phyloP scores from a whole-genome alignment of 2,113 vertebrate species.

The Heptranchias perlo region DNA sequence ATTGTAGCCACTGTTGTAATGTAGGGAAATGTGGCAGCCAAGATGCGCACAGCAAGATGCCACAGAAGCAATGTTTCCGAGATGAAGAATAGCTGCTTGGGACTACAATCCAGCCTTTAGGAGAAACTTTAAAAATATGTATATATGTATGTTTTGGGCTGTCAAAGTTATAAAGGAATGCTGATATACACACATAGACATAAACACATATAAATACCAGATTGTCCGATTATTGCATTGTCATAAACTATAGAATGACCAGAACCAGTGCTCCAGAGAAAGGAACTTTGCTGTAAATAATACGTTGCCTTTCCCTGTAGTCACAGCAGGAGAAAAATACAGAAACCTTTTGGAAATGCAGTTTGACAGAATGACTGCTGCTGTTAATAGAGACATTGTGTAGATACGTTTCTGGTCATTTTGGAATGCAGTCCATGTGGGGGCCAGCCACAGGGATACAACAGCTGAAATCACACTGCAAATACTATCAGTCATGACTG shows the following conservation, averaged over 20 bases:
- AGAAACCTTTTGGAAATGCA: not conserved
- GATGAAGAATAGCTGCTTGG: not conserved
- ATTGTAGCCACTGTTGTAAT: no score
- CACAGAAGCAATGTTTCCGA: not conserved
- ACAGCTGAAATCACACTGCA: conserved; percentile 43
- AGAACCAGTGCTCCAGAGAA: not conserved
- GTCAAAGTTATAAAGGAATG: not conserved
- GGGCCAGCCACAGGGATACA: conserved; percentile 25
- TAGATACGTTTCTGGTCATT: conserved; percentile 12
- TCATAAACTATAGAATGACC: not conserved
- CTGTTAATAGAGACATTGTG: conserved; percentile 11
- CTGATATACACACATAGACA: not conserved
- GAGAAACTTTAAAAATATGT: not conserved
- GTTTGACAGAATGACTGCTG: conserved; percentile 29
- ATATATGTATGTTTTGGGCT: not conserved
- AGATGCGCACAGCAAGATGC: not conserved
- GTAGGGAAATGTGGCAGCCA: not conserved
- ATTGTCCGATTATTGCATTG: not conserved
- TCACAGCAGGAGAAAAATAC: not conserved
- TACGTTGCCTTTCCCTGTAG: not conserved
- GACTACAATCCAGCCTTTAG: not conserved
- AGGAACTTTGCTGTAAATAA: conserved; percentile 20
- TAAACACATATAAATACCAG: not conserved
- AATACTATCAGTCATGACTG: conserved; percentile 62
- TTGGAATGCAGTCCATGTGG: conserved; percentile 7